These are phyloP conservation scores for Camponotus vicinus DNA, from an alignment of 1,140 invertebrate species.

Conservation along the genomic window DNA sequence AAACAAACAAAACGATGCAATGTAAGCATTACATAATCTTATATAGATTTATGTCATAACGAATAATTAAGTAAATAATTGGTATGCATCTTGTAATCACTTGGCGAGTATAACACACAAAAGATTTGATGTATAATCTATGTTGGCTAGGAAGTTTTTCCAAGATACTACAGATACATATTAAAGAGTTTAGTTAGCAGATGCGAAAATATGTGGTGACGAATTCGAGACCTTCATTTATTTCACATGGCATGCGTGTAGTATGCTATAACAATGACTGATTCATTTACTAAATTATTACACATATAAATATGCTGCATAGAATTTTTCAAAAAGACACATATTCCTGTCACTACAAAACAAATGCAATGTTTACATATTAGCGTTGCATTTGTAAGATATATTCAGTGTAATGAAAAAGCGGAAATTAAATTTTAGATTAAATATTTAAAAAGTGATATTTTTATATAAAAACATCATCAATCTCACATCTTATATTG, in stretches of 20 bases:
- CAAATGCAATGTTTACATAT: background rate
- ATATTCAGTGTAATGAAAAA: background rate
- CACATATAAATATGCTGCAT: background rate
- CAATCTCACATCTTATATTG: slow-evolving; percentile 13
- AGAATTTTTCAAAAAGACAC: background rate
- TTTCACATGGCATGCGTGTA: background rate
- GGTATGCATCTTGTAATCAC: background rate
- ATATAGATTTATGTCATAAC: background rate
- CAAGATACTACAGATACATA: background rate
- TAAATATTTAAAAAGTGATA: background rate
- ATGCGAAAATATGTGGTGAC: background rate
- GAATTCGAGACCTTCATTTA: background rate
- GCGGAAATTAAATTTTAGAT: background rate
- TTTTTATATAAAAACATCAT: background rate
- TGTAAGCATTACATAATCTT: slow-evolving; percentile 7
- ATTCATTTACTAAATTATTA: background rate
- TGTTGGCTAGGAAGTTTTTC: background rate
- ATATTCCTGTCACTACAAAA: background rate
- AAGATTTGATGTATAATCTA: background rate
- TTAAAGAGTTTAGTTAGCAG: slow-evolving; percentile 2
- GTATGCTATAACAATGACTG: slow-evolving; percentile 4
- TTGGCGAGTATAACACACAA: background rate
- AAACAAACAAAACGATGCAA: background rate
- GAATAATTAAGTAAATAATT: slow-evolving; percentile 3
- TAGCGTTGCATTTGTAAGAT: background rate